Conservation (phyloP, 2,113 vertebrate species). For the Oreochromis aureus region DNA sequence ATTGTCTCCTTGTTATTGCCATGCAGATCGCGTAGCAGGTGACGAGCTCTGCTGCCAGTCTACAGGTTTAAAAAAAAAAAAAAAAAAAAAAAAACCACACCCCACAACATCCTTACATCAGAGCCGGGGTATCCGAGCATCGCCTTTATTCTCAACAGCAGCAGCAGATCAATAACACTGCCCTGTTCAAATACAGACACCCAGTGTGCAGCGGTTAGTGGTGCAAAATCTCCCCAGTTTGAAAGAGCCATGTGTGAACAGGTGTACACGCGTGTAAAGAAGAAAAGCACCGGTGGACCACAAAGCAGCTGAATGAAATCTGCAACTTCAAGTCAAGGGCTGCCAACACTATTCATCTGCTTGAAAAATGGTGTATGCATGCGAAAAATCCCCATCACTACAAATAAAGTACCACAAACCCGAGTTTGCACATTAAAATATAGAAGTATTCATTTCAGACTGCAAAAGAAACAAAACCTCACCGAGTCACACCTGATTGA, state of each 20-base stretch:
- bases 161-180: neutral
- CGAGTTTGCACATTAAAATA: neutral
- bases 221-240: neutral
- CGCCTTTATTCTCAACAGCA: neutral
- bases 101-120: neutral
- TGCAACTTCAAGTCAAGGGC: fast-evolving
- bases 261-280: neutral
- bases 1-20: neutral
- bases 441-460: neutral
- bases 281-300: neutral
- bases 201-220: neutral
- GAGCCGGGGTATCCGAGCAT: neutral
- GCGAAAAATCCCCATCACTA: fast-evolving
- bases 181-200: neutral
- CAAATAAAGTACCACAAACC: neutral
- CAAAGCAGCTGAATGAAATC: neutral
- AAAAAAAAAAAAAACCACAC: neutral
- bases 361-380: fast-evolving
- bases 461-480: neutral
- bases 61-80: neutral
- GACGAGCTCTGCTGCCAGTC: neutral
- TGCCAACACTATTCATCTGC: neutral
- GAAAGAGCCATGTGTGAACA: neutral
- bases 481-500: neutral
- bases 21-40: neutral